Percentiles rank a stretch among this genome's conserved stretches.
Evolutionary conservation across 2,888 invertebrate species (phyloP).

Genomic region (Synergus laeviventris): DNA sequence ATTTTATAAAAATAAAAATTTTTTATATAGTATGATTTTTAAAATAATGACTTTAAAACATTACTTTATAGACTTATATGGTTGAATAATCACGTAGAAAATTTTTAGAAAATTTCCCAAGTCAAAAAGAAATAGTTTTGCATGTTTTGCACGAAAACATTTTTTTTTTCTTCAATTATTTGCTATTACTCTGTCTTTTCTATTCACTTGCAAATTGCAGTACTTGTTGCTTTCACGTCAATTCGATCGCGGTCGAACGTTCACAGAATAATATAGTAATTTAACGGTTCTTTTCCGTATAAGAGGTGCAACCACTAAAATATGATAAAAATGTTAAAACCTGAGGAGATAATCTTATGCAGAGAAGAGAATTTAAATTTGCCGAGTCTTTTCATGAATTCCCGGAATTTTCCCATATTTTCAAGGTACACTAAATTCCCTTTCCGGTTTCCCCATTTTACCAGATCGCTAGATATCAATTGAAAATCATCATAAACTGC

Average conservation of each 20-base stretch:
- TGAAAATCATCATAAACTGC: too few relatives aligned
- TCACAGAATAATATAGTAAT: slow-evolving; percentile 58
- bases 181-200: background rate
- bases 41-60: background rate
- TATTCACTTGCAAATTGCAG: background rate
- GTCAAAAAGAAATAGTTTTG: background rate
- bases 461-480: too few relatives aligned
- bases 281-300: slow-evolving; percentile 66
- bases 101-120: background rate
- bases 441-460: too few relatives aligned
- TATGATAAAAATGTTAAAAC: background rate
- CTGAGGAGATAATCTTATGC: background rate
- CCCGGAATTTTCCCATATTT: too few relatives aligned
- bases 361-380: slow-evolving; percentile 9
- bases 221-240: slow-evolving; percentile 1
- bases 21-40: background rate
- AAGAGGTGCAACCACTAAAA: slow-evolving; percentile 39
- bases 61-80: background rate
- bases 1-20: background rate
- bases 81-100: background rate
- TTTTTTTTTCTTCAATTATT: too few relatives aligned
- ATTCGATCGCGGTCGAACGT: slow-evolving; percentile 59
- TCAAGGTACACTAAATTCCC: too few relatives aligned
- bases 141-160: background rate
- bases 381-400: too few relatives aligned